These are phyloP conservation scores for Nebria brevicollis DNA, from an alignment of 2,888 invertebrate species.

Conservation along the genomic window DNA sequence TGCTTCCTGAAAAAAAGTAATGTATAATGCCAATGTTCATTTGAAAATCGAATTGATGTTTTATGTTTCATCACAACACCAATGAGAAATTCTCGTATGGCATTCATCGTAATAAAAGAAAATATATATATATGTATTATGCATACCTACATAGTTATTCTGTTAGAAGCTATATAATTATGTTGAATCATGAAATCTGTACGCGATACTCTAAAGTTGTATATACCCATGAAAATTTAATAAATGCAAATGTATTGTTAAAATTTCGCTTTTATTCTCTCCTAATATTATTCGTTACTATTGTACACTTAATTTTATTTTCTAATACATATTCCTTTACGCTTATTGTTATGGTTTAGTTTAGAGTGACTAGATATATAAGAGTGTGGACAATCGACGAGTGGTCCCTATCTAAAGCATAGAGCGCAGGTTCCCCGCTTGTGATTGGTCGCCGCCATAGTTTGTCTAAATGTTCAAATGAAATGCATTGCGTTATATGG, in stretches of 20 bases:
- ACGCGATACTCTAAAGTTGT: constrained; percentile 46
- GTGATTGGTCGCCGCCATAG: too few relatives aligned
- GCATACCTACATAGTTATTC: constrained; percentile 34
- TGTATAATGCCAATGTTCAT: constrained; percentile 31
- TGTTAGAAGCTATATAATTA: constrained; percentile 47
- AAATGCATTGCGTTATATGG: too few relatives aligned
- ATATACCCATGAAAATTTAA: constrained; percentile 47
- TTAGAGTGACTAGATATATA: too few relatives aligned
- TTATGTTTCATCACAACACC: constrained; percentile 12
- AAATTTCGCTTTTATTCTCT: not conserved
- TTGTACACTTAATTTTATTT: too few relatives aligned
- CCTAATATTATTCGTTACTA: too few relatives aligned
- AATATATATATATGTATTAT: constrained; percentile 6
- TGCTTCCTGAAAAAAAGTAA: constrained; percentile 40
- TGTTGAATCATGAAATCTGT: constrained; percentile 42
- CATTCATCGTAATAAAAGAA: constrained; percentile 11
- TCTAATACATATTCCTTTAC: too few relatives aligned
- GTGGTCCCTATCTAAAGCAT: too few relatives aligned
- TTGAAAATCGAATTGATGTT: constrained; percentile 33
- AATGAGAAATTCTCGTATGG: constrained; percentile 31
- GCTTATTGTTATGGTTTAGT: too few relatives aligned
- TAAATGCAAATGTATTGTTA: constrained; percentile 47
- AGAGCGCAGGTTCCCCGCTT: too few relatives aligned
- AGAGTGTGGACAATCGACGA: too few relatives aligned
- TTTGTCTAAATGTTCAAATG: too few relatives aligned